Percentiles rank a stretch among this genome's conserved stretches.
phyloP scores from a whole-genome alignment of 2,888 invertebrate species.

The Clitarchus hookeri region DNA sequence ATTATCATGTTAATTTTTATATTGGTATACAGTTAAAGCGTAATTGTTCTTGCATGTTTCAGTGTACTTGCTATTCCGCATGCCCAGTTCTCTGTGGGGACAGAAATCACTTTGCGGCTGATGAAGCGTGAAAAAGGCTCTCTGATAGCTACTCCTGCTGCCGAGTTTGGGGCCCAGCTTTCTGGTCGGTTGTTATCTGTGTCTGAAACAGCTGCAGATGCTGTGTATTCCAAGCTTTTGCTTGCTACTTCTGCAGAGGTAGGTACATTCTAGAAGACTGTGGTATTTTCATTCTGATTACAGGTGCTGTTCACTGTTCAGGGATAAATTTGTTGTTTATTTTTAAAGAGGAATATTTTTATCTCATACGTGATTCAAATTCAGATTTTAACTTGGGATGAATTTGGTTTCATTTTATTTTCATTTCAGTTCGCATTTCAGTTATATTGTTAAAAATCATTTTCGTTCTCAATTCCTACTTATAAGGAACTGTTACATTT shows the following conservation, averaged over 20 bases:
- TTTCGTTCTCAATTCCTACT: no score
- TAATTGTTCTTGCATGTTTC: conserved; percentile 41
- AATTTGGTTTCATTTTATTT: no score
- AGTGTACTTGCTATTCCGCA: conserved; percentile 66
- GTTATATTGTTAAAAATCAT: no score
- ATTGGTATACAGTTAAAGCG: background rate
- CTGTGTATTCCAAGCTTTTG: conserved; percentile 77
- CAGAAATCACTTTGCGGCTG: conserved; percentile 75
- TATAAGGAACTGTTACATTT: no score
- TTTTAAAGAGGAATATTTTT: no score
- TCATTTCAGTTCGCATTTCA: no score
- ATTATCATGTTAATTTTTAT: no score
- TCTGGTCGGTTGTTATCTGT: conserved; percentile 52
- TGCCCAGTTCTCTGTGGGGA: conserved; percentile 63
- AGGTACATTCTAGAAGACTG: conserved; percentile 38
- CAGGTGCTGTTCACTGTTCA: no score
- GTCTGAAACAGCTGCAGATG: conserved; percentile 58
- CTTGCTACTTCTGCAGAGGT: conserved; percentile 72
- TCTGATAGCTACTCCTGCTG: conserved; percentile 61
- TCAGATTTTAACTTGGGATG: no score
- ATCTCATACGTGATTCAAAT: no score
- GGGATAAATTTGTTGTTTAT: no score
- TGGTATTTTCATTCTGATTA: no score
- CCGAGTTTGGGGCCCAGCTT: conserved; percentile 44
- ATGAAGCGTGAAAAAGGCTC: conserved; percentile 81